phyloP scores from a whole-genome alignment of 2,113 vertebrate species.

The Epinephelus cyanopodus region DNA sequence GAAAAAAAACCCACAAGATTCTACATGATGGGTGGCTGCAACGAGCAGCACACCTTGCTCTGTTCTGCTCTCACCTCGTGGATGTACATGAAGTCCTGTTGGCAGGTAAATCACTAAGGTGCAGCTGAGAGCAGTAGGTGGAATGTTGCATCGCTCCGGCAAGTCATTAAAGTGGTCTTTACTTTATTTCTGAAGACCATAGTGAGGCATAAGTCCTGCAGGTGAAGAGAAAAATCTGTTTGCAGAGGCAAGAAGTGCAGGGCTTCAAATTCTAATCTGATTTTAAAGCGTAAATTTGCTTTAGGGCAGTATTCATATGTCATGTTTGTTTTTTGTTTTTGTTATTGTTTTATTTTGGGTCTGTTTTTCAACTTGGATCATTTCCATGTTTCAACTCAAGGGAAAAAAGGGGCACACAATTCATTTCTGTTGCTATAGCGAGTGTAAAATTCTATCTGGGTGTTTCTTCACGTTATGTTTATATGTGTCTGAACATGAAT shows the following conservation, averaged over 20 bases:
- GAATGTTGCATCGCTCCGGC: conserved; percentile 13
- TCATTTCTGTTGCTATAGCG: background rate
- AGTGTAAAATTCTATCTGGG: background rate
- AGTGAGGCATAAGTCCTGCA: background rate
- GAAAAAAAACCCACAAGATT: background rate
- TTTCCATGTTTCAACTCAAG: background rate
- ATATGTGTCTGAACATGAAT: background rate
- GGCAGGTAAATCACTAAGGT: conserved; percentile 36
- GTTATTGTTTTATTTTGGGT: background rate
- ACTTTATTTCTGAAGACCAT: conserved; percentile 7
- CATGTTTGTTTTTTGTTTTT: background rate
- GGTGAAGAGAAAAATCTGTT: background rate
- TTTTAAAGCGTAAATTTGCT: background rate
- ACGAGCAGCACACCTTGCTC: conserved; percentile 4
- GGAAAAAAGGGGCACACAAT: background rate
- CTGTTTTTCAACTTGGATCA: background rate
- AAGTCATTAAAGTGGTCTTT: conserved; percentile 25
- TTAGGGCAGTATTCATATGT: background rate
- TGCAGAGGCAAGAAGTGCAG: background rate
- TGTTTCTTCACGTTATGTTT: background rate
- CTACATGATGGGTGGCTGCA: conserved; percentile 1
- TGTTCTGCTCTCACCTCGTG: conserved; percentile 37
- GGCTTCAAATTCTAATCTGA: background rate
- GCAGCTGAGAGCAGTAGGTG: conserved; percentile 24
- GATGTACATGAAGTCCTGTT: conserved; percentile 30